Percentiles rank a stretch among this genome's conserved stretches.
These are phyloP conservation scores for Pomacea maculata DNA, from an alignment of 1,140 invertebrate genomes.

Conservation along the genomic window DNA sequence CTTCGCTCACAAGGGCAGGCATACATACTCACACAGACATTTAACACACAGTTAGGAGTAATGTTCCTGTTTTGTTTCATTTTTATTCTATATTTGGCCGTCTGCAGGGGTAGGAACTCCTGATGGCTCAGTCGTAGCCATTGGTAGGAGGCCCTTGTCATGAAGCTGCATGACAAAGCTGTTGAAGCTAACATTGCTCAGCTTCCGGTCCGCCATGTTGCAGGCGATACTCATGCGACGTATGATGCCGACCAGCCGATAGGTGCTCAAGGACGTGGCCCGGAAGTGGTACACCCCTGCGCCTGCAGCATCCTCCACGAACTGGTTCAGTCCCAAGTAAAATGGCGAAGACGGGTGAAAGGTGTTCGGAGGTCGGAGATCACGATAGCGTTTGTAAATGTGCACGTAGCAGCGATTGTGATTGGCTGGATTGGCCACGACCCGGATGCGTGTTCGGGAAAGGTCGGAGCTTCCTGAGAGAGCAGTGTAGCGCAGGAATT, in stretches of 20 bases:
- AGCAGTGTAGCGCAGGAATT: not conserved
- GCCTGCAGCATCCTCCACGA: not conserved
- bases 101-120: no score
- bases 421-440: not conserved
- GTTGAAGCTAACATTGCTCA: not conserved
- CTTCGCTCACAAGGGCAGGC: no score
- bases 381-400: conserved; percentile 16
- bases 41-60: no score
- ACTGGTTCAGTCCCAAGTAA: conserved; percentile 6
- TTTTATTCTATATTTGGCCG: no score
- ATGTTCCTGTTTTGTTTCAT: no score
- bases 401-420: conserved; percentile 1
- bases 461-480: not conserved
- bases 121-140: no score
- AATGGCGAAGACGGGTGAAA: not conserved
- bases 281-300: not conserved
- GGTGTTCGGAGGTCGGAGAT: not conserved
- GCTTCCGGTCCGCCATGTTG: not conserved
- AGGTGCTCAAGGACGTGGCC: not conserved
- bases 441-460: not conserved
- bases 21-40: no score
- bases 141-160: no score
- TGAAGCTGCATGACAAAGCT: not conserved
- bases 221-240: not conserved
- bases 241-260: not conserved